A percentile compares a stretch with the other conserved stretches of the same genome.
Evolutionary conservation across 2,888 invertebrate species (phyloP).

Genomic region (Campoplex nolae): DNA sequence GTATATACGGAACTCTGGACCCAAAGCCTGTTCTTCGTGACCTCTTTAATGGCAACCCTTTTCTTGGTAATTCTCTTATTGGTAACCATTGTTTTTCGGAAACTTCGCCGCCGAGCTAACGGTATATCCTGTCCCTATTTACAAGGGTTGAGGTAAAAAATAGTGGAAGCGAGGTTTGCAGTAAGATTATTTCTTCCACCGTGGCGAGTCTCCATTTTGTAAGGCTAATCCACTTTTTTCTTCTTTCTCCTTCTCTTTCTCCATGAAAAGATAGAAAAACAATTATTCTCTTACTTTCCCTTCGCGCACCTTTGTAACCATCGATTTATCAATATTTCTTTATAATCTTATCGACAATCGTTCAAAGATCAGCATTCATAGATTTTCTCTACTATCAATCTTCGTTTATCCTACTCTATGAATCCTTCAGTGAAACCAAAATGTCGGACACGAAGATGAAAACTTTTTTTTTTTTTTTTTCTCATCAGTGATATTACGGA

Average conservation of each 20-base stretch:
- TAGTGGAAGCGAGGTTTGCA: not conserved
- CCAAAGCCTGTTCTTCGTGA: conserved; percentile 6
- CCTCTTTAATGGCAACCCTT: conserved; percentile 16
- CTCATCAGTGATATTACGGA: not conserved
- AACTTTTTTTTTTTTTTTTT: not conserved
- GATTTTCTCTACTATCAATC: conserved; percentile 2
- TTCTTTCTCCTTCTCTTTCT: no score
- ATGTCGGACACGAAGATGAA: not conserved
- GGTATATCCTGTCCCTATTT: not conserved
- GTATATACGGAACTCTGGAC: conserved; percentile 14
- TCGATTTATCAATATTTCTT: conserved; percentile 4
- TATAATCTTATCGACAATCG: not conserved
- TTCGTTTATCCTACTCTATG: not conserved
- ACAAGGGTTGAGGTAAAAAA: not conserved
- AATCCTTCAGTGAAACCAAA: not conserved
- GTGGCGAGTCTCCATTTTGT: not conserved
- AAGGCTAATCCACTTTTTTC: not conserved
- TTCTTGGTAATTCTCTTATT: conserved; percentile 12
- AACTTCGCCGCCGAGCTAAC: not conserved
- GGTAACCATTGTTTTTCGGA: conserved; percentile 19
- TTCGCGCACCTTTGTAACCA: not conserved
- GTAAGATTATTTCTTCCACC: not conserved
- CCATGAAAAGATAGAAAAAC: not conserved
- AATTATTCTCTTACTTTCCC: not conserved
- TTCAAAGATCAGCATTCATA: not conserved